These are phyloP conservation scores for Macaria notata DNA, from an alignment of 2,888 invertebrate genomes.

Conservation along the genomic window DNA sequence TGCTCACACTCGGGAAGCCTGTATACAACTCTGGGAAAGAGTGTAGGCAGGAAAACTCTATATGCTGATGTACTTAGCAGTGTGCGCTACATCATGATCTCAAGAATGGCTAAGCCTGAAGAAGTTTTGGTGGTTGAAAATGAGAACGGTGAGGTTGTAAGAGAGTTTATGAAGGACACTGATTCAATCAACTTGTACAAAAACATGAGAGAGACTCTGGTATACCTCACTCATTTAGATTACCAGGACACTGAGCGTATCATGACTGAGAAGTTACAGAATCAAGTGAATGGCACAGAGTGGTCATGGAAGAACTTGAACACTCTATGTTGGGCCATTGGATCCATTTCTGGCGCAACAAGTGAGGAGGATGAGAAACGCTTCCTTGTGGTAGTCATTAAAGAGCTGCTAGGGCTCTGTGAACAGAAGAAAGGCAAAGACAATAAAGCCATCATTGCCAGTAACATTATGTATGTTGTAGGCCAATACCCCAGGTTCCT, in stretches of 20 bases:
- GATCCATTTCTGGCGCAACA: slow-evolving; percentile 99
- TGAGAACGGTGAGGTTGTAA: slow-evolving; percentile 99
- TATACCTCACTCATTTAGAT: slow-evolving; percentile 99
- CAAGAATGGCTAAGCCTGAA: slow-evolving; percentile 99
- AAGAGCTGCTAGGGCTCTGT: slow-evolving; percentile 97
- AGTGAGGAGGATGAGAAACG: slow-evolving; percentile 99
- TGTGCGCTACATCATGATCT: slow-evolving; percentile 98
- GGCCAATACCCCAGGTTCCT: slow-evolving; percentile 99
- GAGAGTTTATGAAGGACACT: slow-evolving; percentile 99
- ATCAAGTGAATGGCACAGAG: slow-evolving; percentile 98
- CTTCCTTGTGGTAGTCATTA: slow-evolving; percentile 99
- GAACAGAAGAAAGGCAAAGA: slow-evolving; percentile 99
- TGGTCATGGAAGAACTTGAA: slow-evolving; percentile 99
- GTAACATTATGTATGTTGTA: slow-evolving; percentile 99
- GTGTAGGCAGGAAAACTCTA: slow-evolving; percentile 84
- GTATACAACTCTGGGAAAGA: slow-evolving; percentile 61
- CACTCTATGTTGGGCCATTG: slow-evolving; percentile 99
- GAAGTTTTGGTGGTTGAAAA: slow-evolving; percentile 99
- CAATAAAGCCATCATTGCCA: slow-evolving; percentile 99
- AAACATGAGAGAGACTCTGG: slow-evolving; percentile 98
- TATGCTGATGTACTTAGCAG: slow-evolving; percentile 92
- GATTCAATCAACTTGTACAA: slow-evolving; percentile 99
- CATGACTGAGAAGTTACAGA: slow-evolving; percentile 99
- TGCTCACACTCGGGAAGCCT: slow-evolving; percentile 79
- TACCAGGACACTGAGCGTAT: slow-evolving; percentile 98